Evolutionary conservation across 2,113 vertebrate species (phyloP).

Genomic region (Emydocephalus ijimae): DNA sequence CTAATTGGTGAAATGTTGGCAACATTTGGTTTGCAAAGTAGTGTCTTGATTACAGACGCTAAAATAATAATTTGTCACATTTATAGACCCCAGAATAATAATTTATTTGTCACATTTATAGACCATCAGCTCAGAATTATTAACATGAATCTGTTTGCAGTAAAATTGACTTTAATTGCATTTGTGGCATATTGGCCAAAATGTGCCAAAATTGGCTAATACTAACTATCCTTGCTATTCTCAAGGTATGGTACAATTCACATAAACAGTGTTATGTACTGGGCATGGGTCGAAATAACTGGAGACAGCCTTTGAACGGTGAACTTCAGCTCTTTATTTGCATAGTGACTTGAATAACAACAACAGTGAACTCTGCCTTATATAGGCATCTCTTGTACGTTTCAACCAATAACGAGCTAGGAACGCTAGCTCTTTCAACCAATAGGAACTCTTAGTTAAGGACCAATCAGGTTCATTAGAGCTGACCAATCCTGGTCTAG

Average conservation of each 20-base stretch:
- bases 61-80: not conserved
- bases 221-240: not conserved
- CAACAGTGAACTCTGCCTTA: no score
- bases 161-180: not conserved
- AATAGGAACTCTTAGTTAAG: no score
- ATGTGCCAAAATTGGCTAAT: not conserved
- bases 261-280: no score
- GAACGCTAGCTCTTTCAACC: no score
- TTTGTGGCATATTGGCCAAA: not conserved
- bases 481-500: no score
- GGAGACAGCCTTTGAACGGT: no score
- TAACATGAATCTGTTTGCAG: not conserved
- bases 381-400: no score
- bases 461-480: no score
- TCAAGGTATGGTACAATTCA: not conserved
- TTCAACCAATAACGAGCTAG: no score
- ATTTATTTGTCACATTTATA: not conserved
- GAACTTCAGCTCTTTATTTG: no score
- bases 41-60: not conserved
- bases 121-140: not conserved
- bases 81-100: not conserved
- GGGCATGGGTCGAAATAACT: no score
- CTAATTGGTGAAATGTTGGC: not conserved
- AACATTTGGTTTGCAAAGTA: not conserved
- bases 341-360: no score